phyloP scores from a whole-genome alignment of 2,888 invertebrate species.

The Drosophila meridiana region DNA sequence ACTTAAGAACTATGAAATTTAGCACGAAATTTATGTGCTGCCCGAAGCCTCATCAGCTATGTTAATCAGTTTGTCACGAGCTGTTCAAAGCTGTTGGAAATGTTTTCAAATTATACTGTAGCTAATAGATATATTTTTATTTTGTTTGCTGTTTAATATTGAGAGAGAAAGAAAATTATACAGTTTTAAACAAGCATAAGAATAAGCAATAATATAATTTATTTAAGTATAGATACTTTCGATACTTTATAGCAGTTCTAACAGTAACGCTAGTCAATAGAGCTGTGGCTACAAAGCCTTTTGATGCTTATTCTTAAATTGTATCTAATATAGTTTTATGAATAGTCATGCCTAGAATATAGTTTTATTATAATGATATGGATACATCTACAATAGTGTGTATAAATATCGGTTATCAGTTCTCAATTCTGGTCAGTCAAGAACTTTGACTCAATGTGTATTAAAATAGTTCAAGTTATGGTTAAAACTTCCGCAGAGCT shows the following conservation, averaged over 20 bases:
- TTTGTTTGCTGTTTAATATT: neutral
- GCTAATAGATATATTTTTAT: neutral
- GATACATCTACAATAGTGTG: neutral
- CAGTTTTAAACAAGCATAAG: neutral
- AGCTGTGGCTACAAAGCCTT: too few species aligned
- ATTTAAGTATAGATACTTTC: neutral
- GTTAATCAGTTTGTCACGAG: conserved; percentile 46
- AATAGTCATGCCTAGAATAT: neutral
- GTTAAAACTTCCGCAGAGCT: conserved; percentile 58
- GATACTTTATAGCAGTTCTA: too few species aligned
- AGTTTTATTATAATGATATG: neutral
- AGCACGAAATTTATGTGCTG: conserved; percentile 31
- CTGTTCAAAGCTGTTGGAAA: conserved; percentile 2
- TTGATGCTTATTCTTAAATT: too few species aligned
- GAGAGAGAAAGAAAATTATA: neutral
- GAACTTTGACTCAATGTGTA: conserved; percentile 27
- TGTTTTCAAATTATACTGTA: neutral
- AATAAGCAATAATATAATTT: neutral
- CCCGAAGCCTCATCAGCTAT: conserved; percentile 18
- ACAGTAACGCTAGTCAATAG: too few species aligned
- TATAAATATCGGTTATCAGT: neutral
- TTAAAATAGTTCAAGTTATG: conserved; percentile 37
- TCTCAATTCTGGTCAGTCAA: neutral
- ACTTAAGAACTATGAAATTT: conserved; percentile 23
- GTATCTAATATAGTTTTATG: too few species aligned